Evolutionary conservation across 1,140 invertebrate species (phyloP).

Genomic region (Panagrolaimus sp.): DNA sequence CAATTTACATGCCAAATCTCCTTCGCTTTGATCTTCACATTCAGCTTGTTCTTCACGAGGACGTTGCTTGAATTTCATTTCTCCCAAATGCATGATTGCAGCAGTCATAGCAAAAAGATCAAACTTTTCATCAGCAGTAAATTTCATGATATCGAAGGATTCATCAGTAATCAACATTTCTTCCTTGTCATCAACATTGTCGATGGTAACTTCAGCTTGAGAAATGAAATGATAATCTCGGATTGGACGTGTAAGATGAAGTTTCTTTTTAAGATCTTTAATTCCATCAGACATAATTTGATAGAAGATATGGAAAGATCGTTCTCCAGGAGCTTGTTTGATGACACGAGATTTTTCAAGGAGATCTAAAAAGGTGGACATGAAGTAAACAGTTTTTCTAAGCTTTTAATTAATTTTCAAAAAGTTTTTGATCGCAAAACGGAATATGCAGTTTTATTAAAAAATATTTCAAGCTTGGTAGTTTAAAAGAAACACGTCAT

Average conservation of each 20-base stretch:
- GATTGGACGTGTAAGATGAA: slow-evolving; percentile 36
- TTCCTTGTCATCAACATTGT: slow-evolving; percentile 82
- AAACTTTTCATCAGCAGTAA: slow-evolving; percentile 86
- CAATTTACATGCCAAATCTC: slow-evolving; percentile 60
- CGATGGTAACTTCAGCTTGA: slow-evolving; percentile 91
- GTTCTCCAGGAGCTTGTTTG: slow-evolving; percentile 90
- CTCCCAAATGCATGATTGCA: slow-evolving; percentile 85
- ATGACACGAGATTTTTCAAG: slow-evolving; percentile 99
- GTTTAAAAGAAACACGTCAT: no score
- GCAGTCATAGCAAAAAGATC: slow-evolving; percentile 91
- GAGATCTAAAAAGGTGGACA: slow-evolving; percentile 72
- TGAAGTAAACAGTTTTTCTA: no score
- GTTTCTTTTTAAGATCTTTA: slow-evolving; percentile 68
- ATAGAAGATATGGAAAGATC: slow-evolving; percentile 99
- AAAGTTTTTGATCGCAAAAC: no score
- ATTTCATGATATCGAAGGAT: slow-evolving; percentile 87
- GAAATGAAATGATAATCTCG: slow-evolving; percentile 68
- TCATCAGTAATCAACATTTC: slow-evolving; percentile 86
- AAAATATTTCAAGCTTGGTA: not conserved
- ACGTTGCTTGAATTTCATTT: slow-evolving; percentile 96
- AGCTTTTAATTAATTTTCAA: no score
- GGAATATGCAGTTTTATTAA: not conserved
- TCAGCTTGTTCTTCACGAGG: slow-evolving; percentile 99
- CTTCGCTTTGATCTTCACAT: slow-evolving; percentile 76
- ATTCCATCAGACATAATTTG: slow-evolving; percentile 94